Percentiles rank a stretch among this genome's conserved stretches.
phyloP scores from a whole-genome alignment of 1,140 invertebrate genomes.

The Protaetia brevitarsis region DNA sequence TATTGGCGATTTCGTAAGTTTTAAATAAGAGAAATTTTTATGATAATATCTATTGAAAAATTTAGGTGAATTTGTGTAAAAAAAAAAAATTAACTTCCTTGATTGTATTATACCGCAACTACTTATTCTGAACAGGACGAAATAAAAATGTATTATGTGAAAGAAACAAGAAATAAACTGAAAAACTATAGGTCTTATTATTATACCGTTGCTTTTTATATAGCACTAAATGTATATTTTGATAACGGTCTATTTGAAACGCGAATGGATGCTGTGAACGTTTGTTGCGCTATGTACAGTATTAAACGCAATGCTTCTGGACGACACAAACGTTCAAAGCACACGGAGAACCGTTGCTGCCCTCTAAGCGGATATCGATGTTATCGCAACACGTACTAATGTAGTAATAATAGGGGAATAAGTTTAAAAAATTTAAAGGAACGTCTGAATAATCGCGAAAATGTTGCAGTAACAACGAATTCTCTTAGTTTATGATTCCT shows the following conservation, averaged over 20 bases:
- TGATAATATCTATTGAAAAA: slow-evolving; percentile 16
- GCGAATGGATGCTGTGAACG: neutral
- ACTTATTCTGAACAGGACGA: slow-evolving; percentile 6
- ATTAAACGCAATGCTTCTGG: neutral
- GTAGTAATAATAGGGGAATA: neutral
- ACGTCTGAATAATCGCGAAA: neutral
- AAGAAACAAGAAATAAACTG: neutral
- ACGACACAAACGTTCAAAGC: neutral
- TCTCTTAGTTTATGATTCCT: slow-evolving; percentile 20
- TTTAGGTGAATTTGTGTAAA: slow-evolving; percentile 8
- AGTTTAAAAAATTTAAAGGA: no score
- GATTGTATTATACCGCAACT: slow-evolving; percentile 15
- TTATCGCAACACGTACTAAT: slow-evolving; percentile 28
- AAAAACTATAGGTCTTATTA: slow-evolving; percentile 9
- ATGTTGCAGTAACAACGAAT: slow-evolving; percentile 27
- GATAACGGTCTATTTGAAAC: neutral
- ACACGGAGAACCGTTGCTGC: neutral
- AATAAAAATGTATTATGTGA: no score
- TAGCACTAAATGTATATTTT: slow-evolving; percentile 12
- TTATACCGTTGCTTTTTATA: slow-evolving; percentile 25
- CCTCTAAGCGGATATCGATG: slow-evolving; percentile 24
- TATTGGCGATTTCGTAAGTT: neutral
- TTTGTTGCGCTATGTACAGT: slow-evolving; percentile 5
- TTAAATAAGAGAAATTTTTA: neutral
- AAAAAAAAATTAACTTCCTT: slow-evolving; percentile 9